Percentiles rank a stretch among this genome's conserved stretches.
Conservation (phyloP, 2,888 invertebrate genomes). For the Drosophila macrothrix region DNA sequence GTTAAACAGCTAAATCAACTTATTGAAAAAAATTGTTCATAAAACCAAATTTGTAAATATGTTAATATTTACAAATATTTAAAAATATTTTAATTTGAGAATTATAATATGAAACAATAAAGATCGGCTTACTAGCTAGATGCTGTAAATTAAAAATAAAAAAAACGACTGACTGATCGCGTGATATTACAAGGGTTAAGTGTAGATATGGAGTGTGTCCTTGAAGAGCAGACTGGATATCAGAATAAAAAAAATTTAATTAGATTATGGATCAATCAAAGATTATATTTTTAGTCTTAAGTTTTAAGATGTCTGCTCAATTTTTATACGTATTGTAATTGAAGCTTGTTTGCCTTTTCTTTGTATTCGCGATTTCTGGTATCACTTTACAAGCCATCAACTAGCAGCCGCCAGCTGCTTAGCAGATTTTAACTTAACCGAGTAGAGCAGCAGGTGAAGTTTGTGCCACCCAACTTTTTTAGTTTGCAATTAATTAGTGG, state of each 20-base stretch:
- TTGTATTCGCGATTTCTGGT: not conserved
- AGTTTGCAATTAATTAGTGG: slow-evolving; percentile 80
- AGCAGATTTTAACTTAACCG: slow-evolving; percentile 26
- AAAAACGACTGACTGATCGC: not conserved
- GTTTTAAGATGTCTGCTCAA: not conserved
- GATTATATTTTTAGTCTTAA: not conserved
- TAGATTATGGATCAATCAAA: not conserved
- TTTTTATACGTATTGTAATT: not conserved
- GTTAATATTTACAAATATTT: not conserved
- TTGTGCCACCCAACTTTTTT: slow-evolving; percentile 70
- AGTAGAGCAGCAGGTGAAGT: slow-evolving; percentile 58
- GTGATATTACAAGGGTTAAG: fast-evolving
- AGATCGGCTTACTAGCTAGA: not conserved
- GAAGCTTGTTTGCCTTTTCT: not conserved
- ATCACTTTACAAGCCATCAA: not conserved
- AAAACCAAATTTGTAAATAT: not conserved
- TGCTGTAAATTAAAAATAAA: fast-evolving
- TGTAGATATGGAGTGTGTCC: not conserved
- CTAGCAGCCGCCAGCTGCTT: slow-evolving; percentile 7
- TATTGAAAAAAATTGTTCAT: not conserved
- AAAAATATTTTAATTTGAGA: not conserved
- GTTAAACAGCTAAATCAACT: not conserved
- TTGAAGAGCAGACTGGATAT: not conserved
- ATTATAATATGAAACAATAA: not conserved
- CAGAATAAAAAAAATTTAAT: not conserved